Conservation (phyloP, 2,888 invertebrate species). For the Xestia xanthographa region DNA sequence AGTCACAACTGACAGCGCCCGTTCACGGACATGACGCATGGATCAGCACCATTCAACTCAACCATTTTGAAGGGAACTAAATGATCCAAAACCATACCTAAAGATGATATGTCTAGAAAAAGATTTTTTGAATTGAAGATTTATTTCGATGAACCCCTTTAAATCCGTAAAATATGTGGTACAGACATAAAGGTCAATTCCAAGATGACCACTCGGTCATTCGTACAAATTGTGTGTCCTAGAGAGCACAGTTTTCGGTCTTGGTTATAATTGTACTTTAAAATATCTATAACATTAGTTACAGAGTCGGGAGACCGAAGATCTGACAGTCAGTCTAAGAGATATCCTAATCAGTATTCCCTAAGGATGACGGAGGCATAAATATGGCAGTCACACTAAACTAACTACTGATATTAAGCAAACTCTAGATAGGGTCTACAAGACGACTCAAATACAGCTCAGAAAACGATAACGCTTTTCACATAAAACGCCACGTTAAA, state of each 20-base stretch:
- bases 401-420: neutral
- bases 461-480: neutral
- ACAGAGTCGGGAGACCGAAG: neutral
- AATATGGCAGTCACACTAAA: neutral
- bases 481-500: neutral
- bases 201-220: neutral
- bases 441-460: neutral
- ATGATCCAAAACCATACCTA: too few relatives aligned
- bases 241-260: neutral
- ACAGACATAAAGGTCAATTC: neutral
- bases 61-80: too few relatives aligned
- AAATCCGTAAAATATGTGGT: neutral
- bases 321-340: constrained; percentile 6
- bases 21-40: too few relatives aligned
- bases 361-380: neutral
- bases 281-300: neutral
- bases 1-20: too few relatives aligned
- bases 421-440: neutral
- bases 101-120: too few relatives aligned
- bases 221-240: neutral
- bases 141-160: neutral
- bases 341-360: constrained; percentile 13
- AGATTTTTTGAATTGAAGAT: neutral
- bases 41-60: too few relatives aligned
- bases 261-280: neutral